Percentiles rank a stretch among this genome's conserved stretches.
Evolutionary conservation across 2,113 vertebrate species (phyloP).

Genomic region (Hiodon tergisus): DNA sequence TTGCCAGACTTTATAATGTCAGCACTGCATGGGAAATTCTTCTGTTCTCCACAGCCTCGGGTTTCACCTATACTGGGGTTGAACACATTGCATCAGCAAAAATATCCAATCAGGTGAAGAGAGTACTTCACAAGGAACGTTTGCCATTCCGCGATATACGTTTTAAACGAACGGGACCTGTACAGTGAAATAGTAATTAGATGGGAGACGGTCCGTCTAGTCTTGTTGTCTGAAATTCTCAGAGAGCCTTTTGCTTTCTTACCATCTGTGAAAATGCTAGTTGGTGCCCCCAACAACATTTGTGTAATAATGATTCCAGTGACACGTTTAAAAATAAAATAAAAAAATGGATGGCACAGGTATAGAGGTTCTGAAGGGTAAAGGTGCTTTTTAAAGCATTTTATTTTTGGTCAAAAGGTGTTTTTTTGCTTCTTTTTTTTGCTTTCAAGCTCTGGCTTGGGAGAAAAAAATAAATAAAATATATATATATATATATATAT

Average conservation of each 20-base stretch:
- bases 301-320: background rate
- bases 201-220: background rate
- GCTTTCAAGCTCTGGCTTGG: background rate
- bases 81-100: too few species aligned
- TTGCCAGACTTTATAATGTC: too few species aligned
- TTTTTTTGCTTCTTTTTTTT: background rate
- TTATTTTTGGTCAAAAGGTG: background rate
- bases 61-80: too few species aligned
- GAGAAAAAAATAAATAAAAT: background rate
- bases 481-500: too few species aligned
- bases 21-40: too few species aligned
- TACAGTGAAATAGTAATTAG: background rate
- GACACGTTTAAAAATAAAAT: background rate
- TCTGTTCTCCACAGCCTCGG: too few species aligned
- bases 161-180: too few species aligned
- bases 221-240: background rate
- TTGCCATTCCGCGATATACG: too few species aligned
- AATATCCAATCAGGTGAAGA: too few species aligned
- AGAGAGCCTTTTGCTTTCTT: conserved; percentile 6
- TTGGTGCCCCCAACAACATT: background rate
- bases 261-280: conserved; percentile 5
- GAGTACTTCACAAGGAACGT: too few species aligned
- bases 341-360: background rate
- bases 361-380: background rate
- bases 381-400: conserved; percentile 5